Conservation (phyloP, 2,888 invertebrate species). For the Amblyjoppa fuscipennis region DNA sequence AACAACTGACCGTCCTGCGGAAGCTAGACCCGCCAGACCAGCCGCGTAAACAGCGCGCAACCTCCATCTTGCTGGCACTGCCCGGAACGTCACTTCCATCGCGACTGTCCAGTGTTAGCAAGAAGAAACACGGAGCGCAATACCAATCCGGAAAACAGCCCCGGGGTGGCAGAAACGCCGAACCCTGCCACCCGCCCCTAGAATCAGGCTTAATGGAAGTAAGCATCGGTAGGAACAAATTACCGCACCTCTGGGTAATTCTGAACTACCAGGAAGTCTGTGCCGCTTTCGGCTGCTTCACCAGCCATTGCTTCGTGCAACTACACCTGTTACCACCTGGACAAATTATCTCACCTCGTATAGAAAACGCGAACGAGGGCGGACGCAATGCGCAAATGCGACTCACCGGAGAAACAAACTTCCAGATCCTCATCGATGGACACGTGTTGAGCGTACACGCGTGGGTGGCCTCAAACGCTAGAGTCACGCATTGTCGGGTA, state of each 20-base stretch:
- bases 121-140: neutral
- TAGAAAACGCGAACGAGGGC: too few relatives aligned
- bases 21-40: too few relatives aligned
- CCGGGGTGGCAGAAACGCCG: constrained; percentile 1
- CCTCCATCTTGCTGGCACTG: too few relatives aligned
- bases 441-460: neutral
- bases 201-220: neutral
- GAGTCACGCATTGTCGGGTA: constrained; percentile 19
- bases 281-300: constrained; percentile 24
- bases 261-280: neutral
- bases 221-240: neutral
- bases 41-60: too few relatives aligned
- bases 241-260: constrained; percentile 24
- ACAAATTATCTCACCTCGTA: neutral
- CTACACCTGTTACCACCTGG: neutral
- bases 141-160: constrained; percentile 5
- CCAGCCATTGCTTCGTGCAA: constrained; percentile 21
- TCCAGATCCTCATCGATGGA: neutral
- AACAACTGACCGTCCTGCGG: too few relatives aligned
- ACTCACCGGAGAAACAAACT: neutral
- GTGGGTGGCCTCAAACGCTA: constrained; percentile 18
- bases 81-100: too few relatives aligned
- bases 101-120: too few relatives aligned
- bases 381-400: neutral
- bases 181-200: constrained; percentile 1